phyloP scores from a whole-genome alignment of 2,888 invertebrate species.

The Archips crataeganus region DNA sequence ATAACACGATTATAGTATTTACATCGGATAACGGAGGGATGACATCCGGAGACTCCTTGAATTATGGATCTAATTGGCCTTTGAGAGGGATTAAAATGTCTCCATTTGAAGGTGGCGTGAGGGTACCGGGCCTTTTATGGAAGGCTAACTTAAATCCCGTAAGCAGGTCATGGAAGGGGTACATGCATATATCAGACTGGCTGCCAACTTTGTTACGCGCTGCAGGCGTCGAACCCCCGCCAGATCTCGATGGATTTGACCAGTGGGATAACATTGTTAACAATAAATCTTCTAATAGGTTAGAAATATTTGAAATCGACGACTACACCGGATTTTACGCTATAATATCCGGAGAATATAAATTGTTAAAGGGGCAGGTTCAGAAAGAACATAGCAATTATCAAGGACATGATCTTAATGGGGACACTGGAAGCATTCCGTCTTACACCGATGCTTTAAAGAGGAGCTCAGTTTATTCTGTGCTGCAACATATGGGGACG shows the following conservation, averaged over 20 bases:
- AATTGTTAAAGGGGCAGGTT: constrained; percentile 66
- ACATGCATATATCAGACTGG: constrained; percentile 93
- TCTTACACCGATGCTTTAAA: constrained; percentile 60
- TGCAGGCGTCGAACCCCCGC: constrained; percentile 59
- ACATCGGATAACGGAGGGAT: constrained; percentile 96
- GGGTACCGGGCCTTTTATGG: constrained; percentile 91
- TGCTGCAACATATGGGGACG: constrained; percentile 56
- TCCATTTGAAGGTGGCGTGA: constrained; percentile 93
- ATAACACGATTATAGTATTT: constrained; percentile 94
- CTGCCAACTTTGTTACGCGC: constrained; percentile 89
- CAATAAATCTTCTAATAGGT: constrained; percentile 61
- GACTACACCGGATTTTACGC: constrained; percentile 65
- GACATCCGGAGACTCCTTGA: constrained; percentile 89
- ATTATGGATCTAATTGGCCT: constrained; percentile 93
- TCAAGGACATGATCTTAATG: constrained; percentile 63
- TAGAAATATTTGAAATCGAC: constrained; percentile 69
- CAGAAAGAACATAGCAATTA: constrained; percentile 53
- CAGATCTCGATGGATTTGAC: constrained; percentile 68
- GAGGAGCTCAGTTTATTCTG: constrained; percentile 57
- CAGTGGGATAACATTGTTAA: constrained; percentile 68
- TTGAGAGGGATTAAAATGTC: constrained; percentile 91
- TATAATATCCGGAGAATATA: constrained; percentile 65
- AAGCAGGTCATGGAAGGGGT: constrained; percentile 78
- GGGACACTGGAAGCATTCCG: constrained; percentile 60
- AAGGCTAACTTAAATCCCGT: constrained; percentile 65